Conservation (phyloP, 35 echinoderm and acorn worm genomes). For the Hemicentrotus pulcherrimus region DNA sequence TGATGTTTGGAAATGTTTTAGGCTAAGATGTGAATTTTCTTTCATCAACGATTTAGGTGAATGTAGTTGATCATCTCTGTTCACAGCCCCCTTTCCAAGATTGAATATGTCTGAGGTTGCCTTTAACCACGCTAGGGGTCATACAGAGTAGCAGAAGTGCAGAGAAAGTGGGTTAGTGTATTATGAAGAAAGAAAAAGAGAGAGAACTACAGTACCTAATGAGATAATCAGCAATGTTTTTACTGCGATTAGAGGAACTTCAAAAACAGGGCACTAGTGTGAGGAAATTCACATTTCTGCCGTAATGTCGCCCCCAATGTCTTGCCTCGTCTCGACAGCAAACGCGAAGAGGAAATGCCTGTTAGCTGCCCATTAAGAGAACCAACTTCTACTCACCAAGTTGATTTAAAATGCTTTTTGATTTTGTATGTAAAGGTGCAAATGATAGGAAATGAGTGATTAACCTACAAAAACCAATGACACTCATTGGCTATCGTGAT, state of each 20-base stretch:
- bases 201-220: not conserved
- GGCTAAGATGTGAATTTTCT: too few species aligned
- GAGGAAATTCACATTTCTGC: slow-evolving; percentile 37
- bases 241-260: not conserved
- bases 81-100: not conserved
- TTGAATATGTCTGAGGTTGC: not conserved
- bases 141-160: not conserved
- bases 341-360: not conserved
- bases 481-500: not conserved
- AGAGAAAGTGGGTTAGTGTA: not conserved
- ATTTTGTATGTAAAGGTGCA: not conserved
- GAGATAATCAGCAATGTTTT: slow-evolving; percentile 8
- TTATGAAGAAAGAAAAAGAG: not conserved
- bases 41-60: not conserved
- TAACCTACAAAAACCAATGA: not conserved
- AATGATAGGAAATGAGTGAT: not conserved
- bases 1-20: too few species aligned
- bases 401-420: not conserved
- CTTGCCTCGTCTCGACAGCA: not conserved
- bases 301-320: not conserved
- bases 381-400: not conserved
- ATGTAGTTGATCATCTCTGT: not conserved
- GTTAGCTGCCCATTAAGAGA: not conserved
- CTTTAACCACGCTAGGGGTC: not conserved
- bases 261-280: not conserved